phyloP scores from a whole-genome alignment of 2,113 vertebrate species.

The Erythrocercus mccallii region DNA sequence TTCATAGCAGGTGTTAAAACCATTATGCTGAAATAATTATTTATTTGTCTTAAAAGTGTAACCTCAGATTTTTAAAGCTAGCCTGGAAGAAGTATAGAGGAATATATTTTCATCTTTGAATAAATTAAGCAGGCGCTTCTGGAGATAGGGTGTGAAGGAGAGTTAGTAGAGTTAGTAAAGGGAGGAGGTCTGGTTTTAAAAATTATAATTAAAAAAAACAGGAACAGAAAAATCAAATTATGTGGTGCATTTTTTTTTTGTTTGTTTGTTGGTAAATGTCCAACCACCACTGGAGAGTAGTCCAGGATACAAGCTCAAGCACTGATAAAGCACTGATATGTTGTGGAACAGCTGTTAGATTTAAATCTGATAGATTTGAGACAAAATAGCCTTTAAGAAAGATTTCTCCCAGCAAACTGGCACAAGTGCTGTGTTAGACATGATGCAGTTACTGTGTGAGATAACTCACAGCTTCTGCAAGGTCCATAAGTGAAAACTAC shows the following conservation, averaged over 20 bases:
- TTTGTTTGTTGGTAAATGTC: conserved; percentile 27
- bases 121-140: neutral
- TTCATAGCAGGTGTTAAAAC: conserved; percentile 30
- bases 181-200: neutral
- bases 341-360: neutral
- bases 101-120: neutral
- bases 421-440: neutral
- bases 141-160: neutral
- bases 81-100: neutral
- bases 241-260: neutral
- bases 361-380: neutral
- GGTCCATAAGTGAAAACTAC: neutral
- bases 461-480: neutral
- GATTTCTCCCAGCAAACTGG: neutral
- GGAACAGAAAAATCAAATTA: neutral
- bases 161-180: neutral
- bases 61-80: conserved; percentile 12
- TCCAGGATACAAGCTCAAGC: neutral
- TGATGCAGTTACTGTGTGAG: neutral
- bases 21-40: conserved; percentile 37
- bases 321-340: neutral
- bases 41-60: conserved; percentile 42
- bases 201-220: neutral
- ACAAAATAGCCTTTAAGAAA: neutral
- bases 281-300: neutral